Conservation (phyloP, 64 coral and sea anemone species). For the Montipora efflorescens region DNA sequence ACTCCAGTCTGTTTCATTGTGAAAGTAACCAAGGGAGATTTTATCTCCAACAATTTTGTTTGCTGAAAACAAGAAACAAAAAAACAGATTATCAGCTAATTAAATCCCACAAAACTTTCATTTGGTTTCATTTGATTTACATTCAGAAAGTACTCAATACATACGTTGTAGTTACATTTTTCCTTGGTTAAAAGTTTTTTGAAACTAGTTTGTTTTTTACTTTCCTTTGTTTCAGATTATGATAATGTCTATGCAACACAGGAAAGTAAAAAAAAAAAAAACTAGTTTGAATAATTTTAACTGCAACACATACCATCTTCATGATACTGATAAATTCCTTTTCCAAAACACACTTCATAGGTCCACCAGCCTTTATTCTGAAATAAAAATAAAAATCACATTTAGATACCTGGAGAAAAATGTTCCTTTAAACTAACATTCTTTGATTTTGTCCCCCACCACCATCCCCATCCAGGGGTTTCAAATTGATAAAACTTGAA, state of each 20-base stretch:
- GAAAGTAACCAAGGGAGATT: constrained; percentile 74
- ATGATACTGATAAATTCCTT: constrained; percentile 91
- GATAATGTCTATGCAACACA: too few relatives aligned
- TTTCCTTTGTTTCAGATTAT: too few relatives aligned
- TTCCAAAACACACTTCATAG: constrained; percentile 96
- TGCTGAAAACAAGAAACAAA: neutral
- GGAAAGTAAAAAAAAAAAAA: too few relatives aligned
- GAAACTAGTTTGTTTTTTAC: neutral
- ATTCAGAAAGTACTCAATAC: too few relatives aligned
- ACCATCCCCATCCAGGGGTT: too few relatives aligned
- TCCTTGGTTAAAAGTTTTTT: constrained; percentile 4
- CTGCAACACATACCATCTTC: constrained; percentile 79
- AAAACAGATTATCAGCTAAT: neutral
- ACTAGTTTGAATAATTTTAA: neutral
- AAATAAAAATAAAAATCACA: constrained; percentile 2
- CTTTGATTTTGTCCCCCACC: too few relatives aligned
- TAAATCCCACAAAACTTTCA: neutral
- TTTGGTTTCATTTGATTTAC: too few relatives aligned
- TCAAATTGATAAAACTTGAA: too few relatives aligned
- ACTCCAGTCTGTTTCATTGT: constrained; percentile 85
- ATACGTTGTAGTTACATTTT: too few relatives aligned
- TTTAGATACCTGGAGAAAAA: neutral
- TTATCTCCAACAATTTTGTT: constrained; percentile 77
- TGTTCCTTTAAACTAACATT: too few relatives aligned
- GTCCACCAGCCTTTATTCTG: constrained; percentile 99